Percentiles rank a stretch among this genome's conserved stretches.
Conservation (phyloP, 2,888 invertebrate genomes). For the Drosophila kambysellisi region DNA sequence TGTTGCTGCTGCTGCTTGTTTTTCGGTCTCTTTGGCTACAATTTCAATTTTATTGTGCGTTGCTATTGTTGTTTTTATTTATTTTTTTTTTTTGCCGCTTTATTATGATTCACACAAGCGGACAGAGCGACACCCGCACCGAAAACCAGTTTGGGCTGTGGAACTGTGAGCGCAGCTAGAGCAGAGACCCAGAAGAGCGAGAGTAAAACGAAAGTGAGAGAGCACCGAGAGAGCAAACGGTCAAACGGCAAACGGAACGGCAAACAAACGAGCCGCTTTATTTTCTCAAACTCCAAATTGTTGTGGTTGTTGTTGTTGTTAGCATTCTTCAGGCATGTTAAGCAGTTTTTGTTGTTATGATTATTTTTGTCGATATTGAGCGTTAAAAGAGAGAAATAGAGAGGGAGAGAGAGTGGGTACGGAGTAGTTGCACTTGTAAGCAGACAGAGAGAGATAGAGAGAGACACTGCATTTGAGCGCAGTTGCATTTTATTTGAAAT, state of each 20-base stretch:
- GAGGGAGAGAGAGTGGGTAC: background rate
- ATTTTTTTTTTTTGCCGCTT: slow-evolving; percentile 42
- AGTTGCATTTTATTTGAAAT: slow-evolving; percentile 68
- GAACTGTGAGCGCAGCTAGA: slow-evolving; percentile 3
- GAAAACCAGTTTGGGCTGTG: slow-evolving; percentile 66
- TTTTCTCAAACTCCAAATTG: slow-evolving; percentile 53
- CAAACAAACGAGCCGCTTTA: slow-evolving; percentile 64
- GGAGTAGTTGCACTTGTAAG: slow-evolving; percentile 28
- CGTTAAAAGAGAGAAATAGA: background rate
- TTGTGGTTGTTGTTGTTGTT: slow-evolving; percentile 33
- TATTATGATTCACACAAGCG: slow-evolving; percentile 71
- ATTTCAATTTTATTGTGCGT: slow-evolving; percentile 73
- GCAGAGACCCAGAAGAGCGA: slow-evolving; percentile 10
- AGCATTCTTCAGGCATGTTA: slow-evolving; percentile 37
- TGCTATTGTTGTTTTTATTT: slow-evolving; percentile 22
- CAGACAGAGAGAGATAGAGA: background rate
- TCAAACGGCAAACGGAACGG: slow-evolving; percentile 53
- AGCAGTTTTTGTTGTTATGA: slow-evolving; percentile 11
- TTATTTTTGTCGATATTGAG: slow-evolving; percentile 19
- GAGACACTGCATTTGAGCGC: slow-evolving; percentile 16
- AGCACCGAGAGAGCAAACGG: slow-evolving; percentile 1
- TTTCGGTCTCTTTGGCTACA: slow-evolving; percentile 60
- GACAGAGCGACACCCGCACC: slow-evolving; percentile 68
- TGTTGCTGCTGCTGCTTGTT: slow-evolving; percentile 17
- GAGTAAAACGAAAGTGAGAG: slow-evolving; percentile 4